Conservation (phyloP, 1,140 invertebrate genomes). For the Bombus sylvicola region DNA sequence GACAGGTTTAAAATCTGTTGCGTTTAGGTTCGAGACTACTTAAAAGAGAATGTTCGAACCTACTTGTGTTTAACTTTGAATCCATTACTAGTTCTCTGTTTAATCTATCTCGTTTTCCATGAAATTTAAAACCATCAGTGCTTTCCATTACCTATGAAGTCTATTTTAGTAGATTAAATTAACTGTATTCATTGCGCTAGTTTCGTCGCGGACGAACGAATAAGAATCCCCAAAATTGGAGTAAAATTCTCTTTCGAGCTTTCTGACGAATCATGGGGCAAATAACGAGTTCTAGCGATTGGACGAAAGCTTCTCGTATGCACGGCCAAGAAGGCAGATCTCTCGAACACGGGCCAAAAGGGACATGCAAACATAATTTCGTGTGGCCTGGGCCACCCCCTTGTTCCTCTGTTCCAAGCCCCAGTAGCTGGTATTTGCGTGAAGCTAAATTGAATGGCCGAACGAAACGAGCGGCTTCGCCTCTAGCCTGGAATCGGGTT, state of each 20-base stretch:
- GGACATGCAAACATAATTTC: constrained; percentile 60
- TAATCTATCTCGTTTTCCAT: no score
- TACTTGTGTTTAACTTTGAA: no score
- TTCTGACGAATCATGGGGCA: neutral
- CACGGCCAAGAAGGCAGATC: constrained; percentile 24
- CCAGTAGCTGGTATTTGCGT: constrained; percentile 36
- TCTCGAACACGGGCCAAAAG: constrained; percentile 39
- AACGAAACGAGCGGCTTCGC: constrained; percentile 38
- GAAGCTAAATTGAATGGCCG: constrained; percentile 62
- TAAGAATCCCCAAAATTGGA: neutral
- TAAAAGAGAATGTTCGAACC: no score
- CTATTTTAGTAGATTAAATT: neutral
- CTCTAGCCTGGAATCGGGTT: constrained; percentile 37
- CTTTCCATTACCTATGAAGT: no score
- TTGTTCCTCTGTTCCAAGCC: neutral
- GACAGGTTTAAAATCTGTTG: no score
- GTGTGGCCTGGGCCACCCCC: neutral
- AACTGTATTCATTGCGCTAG: neutral
- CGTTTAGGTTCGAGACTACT: no score
- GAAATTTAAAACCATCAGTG: no score
- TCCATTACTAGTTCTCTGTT: no score
- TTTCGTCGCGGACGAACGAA: neutral
- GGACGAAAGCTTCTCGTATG: constrained; percentile 29
- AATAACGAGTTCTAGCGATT: constrained; percentile 25
- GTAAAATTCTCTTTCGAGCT: constrained; percentile 19